Conservation (phyloP, 2,113 vertebrate species). For the Boulengeromyrus knoepffleri region DNA sequence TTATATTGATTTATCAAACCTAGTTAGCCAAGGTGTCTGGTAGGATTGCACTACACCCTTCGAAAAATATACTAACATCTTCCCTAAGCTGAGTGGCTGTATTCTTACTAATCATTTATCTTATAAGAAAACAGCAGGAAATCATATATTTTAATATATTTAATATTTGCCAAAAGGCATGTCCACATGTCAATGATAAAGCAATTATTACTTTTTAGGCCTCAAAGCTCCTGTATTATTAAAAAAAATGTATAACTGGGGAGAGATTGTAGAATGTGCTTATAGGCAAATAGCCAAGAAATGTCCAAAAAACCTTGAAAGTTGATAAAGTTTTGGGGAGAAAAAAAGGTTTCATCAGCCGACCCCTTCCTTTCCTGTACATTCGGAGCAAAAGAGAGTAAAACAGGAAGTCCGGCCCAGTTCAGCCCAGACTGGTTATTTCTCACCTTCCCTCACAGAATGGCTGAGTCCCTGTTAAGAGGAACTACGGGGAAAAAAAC, state of each 20-base stretch:
- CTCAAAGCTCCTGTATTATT: not conserved
- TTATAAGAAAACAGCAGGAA: not conserved
- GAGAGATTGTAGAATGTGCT: not conserved
- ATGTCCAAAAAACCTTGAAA: not conserved
- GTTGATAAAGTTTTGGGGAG: not conserved
- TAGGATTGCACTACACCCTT: not conserved
- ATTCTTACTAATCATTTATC: not conserved
- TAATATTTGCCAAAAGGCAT: not conserved
- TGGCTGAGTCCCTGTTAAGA: not conserved
- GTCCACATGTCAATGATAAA: not conserved
- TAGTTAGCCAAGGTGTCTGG: not conserved
- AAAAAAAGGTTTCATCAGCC: not conserved
- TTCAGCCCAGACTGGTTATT: not conserved
- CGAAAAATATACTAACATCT: not conserved
- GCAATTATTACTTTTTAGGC: not conserved
- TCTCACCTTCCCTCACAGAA: not conserved
- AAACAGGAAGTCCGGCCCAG: not conserved
- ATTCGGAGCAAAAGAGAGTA: not conserved
- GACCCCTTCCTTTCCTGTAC: not conserved
- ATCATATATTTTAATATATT: not conserved
- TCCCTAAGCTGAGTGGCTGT: not conserved
- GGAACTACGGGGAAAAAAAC: not conserved
- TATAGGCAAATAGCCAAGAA: not conserved
- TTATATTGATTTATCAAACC: not conserved
- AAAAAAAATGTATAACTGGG: not conserved